Evolutionary conservation across 2,113 vertebrate genomes (phyloP).

Genomic region (Forbesichthys papilliferus): DNA sequence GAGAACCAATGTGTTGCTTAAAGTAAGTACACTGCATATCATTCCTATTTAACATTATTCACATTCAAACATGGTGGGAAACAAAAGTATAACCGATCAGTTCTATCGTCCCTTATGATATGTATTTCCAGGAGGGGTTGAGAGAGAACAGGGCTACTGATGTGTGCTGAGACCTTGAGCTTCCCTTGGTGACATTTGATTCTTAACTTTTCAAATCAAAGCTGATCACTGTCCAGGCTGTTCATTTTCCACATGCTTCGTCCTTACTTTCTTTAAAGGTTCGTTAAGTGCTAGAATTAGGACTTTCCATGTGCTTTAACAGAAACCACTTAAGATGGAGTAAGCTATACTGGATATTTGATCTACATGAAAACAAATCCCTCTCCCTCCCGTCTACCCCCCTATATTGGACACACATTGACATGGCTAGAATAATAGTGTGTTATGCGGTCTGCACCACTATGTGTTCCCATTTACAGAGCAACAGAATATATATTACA

Average conservation of each 20-base stretch:
- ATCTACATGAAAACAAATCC: no score
- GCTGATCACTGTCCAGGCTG: no score
- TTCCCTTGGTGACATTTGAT: not conserved
- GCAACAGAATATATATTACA: no score
- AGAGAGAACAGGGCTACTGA: not conserved
- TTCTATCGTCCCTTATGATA: constrained; percentile 62
- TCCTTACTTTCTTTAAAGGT: not conserved
- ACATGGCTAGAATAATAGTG: no score
- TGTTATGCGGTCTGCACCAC: no score
- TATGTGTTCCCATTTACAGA: no score
- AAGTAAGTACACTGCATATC: constrained; percentile 56
- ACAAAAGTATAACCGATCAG: constrained; percentile 31
- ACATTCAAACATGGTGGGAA: constrained; percentile 58
- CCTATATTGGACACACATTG: no score
- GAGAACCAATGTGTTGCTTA: constrained; percentile 29
- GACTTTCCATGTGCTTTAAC: not conserved
- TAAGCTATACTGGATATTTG: no score
- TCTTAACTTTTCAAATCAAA: not conserved
- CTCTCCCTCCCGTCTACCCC: no score
- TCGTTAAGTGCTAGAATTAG: constrained; percentile 33
- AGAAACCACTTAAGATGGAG: no score
- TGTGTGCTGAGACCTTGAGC: not conserved
- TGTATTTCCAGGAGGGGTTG: constrained; percentile 39
- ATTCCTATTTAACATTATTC: constrained; percentile 53
- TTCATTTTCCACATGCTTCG: not conserved